Base-by-base conservation (phyloP, 1,140 invertebrate genomes). In the Philopotamus ludificatus region DNA sequence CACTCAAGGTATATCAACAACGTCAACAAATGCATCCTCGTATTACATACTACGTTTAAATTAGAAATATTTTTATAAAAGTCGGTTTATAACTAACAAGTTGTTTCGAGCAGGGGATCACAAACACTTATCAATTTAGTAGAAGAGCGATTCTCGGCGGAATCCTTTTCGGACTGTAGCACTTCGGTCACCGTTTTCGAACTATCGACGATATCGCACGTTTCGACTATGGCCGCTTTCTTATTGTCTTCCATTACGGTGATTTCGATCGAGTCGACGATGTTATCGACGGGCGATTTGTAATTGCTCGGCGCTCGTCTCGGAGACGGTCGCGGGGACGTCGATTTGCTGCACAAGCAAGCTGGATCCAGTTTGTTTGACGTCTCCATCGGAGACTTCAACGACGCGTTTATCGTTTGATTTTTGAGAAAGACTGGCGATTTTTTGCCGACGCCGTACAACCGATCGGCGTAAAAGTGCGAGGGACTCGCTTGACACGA, bases 51-150 rank as follows among this genome's bases (percentile, higher is more conserved):
- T n/a, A n/a, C n/a, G n/a, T n/a, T n/a, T n/a, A n/a, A n/a, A n/a
- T n/a, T n/a, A n/a, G n/a, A n/a, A n/a, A n/a, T n/a, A n/a, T n/a
- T n/a, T n/a, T n/a, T n/a, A n/a, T n/a, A n/a, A n/a, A n/a, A n/a
- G n/a, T n/a, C n/a, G n/a, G n/a, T n/a, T n/a, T n/a, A n/a, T n/a
- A n/a, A 34, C 64, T 60, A 70, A 66, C 68, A 70, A 50, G 68
- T 70, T 26, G 68, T 70, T 64, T 70, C 68, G 9, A 70, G 65
- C 16, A 70, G 50, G 9, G 68, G 68, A 62, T 70, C 68, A 51
- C 67, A 63, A 23, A 34, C 49, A 12, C 60, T 55, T 0, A 63
- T 16, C 1, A 60, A 28, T 23, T 66, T 62, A n/a, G n/a, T n/a
- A n/a, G 50, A 34, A 7, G 25, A 16, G 26, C 63, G 34, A 1